Evolutionary conservation across 2,888 invertebrate species (phyloP), one percentile per base, ranked within the genome.

Genomic region (Aplocera efformata): DNA sequence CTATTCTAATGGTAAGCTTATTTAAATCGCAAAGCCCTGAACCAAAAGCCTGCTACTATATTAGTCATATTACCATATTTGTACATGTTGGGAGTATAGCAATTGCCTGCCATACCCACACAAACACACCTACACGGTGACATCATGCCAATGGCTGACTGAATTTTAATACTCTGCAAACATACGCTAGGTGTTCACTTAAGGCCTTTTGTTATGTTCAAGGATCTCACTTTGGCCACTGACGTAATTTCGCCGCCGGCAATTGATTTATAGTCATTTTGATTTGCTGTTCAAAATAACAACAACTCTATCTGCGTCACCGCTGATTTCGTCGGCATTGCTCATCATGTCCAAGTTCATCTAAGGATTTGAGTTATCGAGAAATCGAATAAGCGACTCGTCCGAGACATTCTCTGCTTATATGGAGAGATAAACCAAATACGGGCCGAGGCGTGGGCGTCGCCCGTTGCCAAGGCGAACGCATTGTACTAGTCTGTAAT

Each of bases 41-140:
- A 67, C 72, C 63, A 66, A 75, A 78, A 72, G 58, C 57, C 56
- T 55, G 56, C 58, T 57, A 64, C 69, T 65, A 70, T 75, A 66
- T 81, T 80, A 82, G 78, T 80, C 79, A 79, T 75, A 80, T 80
- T 71, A 64, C 78, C 80, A 63, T 84, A 78, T 77, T 80, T 58
- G 84, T 74, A 58, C 58, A 63, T 72, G 71, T 73, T 56, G 66
- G 44, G 31, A 11, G 51, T 40, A 47, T 46, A 52, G 38, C 3
- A 3, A 17, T 3, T 47, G 60, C 49, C 60, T 50, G 64, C 62
- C 66, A 66, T 66, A 69, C 67, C 67, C 64, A 70, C 71, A 68
- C 70, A 60, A 58, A 56, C 67, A 75, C 79, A 68, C 74, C 69
- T 61, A 70, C 70, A 44, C 47, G 64, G 74, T 86, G 86, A 86